Evolutionary conservation across 2,888 invertebrate genomes (phyloP), one percentile per base, ranked within the genome.

Genomic region (Selenia dentaria): DNA sequence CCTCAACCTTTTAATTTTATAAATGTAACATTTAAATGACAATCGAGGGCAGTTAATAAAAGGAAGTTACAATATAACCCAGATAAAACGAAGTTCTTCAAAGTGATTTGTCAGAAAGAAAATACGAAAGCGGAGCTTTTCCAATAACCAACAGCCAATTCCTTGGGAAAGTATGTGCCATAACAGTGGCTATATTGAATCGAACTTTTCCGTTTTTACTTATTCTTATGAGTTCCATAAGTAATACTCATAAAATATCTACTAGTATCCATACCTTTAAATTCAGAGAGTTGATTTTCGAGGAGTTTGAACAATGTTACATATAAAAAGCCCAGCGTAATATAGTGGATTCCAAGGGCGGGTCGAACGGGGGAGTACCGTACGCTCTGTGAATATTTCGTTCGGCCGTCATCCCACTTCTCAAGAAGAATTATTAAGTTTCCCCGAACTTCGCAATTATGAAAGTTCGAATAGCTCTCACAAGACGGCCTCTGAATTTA

Each of bases 401-500:
- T 73, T 78, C 81, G 85, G 74, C 85, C 84, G 82, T 84, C 89
- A 89, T 85, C 83, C 83, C 67, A 86, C 86, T 89, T 88, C 81
- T 76, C 79, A 89, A 88, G 89, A 90, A 89, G 90, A 89, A 90
- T 90, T 90, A 90, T 89, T 89, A 90, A 90, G 86, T 90, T 90
- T 82, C 75, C 66, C 75, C 83, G 79, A 89, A 90, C 89, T 90
- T 88, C 79, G 87, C 88, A 90, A 90, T 90, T 90, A 90, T 89
- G 89, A 87, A 88, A 89, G 87, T 90, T 90, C 85, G 84, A 88
- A 90, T 88, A 87, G 87, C 89, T 88, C 87, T 83, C 73, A 71
- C 76, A 85, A 85, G 88, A 88, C 89, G 87, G 80, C 75, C 76
- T 74, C 87, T 82, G 89, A 89, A 90, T 90, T 89, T 88, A 88